Conservation (phyloP, 1,140 invertebrate species). For the Papilio glaucus region DNA sequence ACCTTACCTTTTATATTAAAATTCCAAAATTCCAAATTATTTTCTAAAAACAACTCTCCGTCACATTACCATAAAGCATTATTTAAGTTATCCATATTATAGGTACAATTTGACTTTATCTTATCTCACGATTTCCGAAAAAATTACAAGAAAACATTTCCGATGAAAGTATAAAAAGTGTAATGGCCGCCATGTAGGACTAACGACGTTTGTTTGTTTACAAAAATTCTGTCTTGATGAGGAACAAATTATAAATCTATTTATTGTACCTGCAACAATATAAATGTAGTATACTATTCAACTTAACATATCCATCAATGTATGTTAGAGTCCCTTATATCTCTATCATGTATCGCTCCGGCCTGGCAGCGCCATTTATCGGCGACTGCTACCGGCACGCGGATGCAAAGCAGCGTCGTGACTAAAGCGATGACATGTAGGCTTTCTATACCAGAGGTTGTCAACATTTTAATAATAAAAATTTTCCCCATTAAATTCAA, state of each 20-base stretch:
- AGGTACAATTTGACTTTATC: background rate
- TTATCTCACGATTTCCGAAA: no score
- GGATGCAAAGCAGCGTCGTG: slow-evolving; percentile 41
- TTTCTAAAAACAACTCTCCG: no score
- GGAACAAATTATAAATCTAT: no score
- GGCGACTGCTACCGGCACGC: slow-evolving; percentile 30
- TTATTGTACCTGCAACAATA: background rate
- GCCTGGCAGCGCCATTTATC: slow-evolving; percentile 43
- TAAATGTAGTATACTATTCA: background rate
- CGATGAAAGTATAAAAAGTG: no score
- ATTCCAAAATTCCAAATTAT: no score
- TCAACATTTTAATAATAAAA: slow-evolving; percentile 43
- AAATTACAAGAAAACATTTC: no score
- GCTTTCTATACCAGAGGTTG: slow-evolving; percentile 47
- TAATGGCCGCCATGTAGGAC: no score
- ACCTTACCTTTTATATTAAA: no score
- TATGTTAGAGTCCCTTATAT: slow-evolving; percentile 53
- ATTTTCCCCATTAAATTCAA: background rate
- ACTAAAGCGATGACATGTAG: slow-evolving; percentile 39
- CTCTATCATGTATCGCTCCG: slow-evolving; percentile 60
- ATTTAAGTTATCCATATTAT: no score
- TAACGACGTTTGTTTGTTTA: no score
- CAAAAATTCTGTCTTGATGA: no score
- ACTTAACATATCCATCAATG: slow-evolving; percentile 39
- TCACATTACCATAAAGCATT: no score